phyloP scores from a whole-genome alignment of 2,888 invertebrate genomes.

The Chrysodeixis includens region DNA sequence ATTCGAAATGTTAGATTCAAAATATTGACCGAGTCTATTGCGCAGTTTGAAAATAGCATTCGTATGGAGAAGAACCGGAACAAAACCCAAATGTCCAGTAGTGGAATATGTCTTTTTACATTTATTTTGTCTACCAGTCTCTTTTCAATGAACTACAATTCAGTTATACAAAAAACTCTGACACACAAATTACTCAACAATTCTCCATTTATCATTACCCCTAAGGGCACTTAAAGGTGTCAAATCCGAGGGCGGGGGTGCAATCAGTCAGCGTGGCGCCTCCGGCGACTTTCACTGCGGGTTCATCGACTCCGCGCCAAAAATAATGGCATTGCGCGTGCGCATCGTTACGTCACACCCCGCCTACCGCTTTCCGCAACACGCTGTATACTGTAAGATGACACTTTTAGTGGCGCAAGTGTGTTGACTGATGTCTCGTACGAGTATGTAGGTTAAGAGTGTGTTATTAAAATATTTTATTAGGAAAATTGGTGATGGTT shows the following conservation, averaged over 20 bases:
- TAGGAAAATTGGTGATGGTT: neutral
- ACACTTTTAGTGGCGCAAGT: slow-evolving; percentile 57
- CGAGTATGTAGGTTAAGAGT: slow-evolving; percentile 44
- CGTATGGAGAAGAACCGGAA: too few relatives aligned
- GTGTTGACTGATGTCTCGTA: slow-evolving; percentile 28
- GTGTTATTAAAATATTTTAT: slow-evolving; percentile 6
- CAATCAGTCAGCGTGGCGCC: slow-evolving; percentile 81
- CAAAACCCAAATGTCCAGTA: too few relatives aligned
- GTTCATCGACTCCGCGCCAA: slow-evolving; percentile 79
- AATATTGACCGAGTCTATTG: too few relatives aligned
- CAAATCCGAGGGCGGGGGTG: slow-evolving; percentile 62
- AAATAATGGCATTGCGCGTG: slow-evolving; percentile 70
- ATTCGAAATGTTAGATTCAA: too few relatives aligned
- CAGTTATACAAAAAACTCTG: too few relatives aligned
- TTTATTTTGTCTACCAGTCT: too few relatives aligned
- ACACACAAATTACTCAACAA: neutral
- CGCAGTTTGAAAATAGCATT: too few relatives aligned
- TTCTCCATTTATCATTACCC: neutral
- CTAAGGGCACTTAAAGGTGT: slow-evolving; percentile 26
- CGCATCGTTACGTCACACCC: slow-evolving; percentile 62
- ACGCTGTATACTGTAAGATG: slow-evolving; percentile 47
- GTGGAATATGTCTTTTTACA: too few relatives aligned
- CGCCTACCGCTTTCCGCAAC: slow-evolving; percentile 61
- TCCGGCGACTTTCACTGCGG: slow-evolving; percentile 81
- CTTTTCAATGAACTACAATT: too few relatives aligned